Evolutionary conservation across 2,888 invertebrate species (phyloP).

Genomic region (Chironomus riparius): DNA sequence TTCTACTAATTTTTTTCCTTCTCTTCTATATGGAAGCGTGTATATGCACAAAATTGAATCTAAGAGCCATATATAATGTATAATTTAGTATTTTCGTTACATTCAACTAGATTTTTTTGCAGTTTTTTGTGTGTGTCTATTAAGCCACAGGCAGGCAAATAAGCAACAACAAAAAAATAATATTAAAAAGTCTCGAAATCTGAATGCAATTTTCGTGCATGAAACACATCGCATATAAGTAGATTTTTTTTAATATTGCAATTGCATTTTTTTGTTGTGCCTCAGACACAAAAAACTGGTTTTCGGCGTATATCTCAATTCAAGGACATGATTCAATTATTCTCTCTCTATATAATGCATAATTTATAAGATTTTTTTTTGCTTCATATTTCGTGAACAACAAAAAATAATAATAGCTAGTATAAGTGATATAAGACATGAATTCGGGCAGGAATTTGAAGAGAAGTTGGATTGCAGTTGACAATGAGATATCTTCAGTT

Average conservation of each 20-base stretch:
- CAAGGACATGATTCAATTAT: conserved; percentile 28
- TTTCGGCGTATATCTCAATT: conserved; percentile 26
- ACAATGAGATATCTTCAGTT: no score
- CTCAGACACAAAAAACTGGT: conserved; percentile 26
- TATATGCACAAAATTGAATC: not conserved
- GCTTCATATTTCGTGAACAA: conserved; percentile 11
- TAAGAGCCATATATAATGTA: not conserved
- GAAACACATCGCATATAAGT: conserved; percentile 10
- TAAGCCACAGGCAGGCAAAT: not conserved
- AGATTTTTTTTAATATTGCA: not conserved
- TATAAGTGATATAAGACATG: not conserved
- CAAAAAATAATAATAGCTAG: not conserved
- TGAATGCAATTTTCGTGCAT: conserved; percentile 27
- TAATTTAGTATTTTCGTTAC: not conserved
- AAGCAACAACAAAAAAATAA: conserved; percentile 15
- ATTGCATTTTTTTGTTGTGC: conserved; percentile 16
- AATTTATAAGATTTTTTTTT: conserved; percentile 11
- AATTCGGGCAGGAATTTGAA: not conserved
- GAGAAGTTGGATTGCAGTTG: not conserved
- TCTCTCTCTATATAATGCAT: conserved; percentile 12
- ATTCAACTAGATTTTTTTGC: not conserved
- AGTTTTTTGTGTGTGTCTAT: conserved; percentile 9
- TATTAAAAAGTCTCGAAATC: conserved; percentile 11
- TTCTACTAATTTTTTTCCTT: not conserved
- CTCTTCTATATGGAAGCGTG: not conserved